Percentiles rank a stretch among this genome's conserved stretches.
These are phyloP conservation scores for Lontra canadensis DNA, from an alignment of 2,113 vertebrate genomes.

Conservation along the genomic window DNA sequence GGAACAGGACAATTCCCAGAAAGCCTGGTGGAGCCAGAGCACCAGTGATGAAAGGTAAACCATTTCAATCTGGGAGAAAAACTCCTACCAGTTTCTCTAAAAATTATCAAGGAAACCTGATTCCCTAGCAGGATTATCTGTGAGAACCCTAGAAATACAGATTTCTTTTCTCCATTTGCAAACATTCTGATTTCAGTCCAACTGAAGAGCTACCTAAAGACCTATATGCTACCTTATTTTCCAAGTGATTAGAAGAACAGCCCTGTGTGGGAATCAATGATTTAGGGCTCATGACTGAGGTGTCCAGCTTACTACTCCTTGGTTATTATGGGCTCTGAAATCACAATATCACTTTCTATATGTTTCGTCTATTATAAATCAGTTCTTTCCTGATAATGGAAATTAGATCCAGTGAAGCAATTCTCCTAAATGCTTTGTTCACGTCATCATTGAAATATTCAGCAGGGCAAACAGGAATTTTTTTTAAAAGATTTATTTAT, in stretches of 20 bases:
- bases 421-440: not conserved
- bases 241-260: not conserved
- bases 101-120: not conserved
- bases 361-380: not conserved
- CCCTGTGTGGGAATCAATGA: not conserved
- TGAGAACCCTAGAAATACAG: not conserved
- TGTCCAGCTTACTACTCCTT: not conserved
- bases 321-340: not conserved
- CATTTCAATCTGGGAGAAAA: not conserved
- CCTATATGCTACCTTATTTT: not conserved
- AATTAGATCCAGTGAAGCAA: not conserved
- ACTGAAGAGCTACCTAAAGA: not conserved
- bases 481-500: too few relatives aligned
- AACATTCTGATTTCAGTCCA: not conserved
- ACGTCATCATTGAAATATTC: not conserved
- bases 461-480: not conserved
- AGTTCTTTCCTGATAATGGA: not conserved
- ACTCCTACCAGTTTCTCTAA: not conserved
- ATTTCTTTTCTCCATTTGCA: not conserved
- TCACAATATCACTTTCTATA: not conserved
- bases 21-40: not conserved
- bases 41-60: not conserved
- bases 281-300: not conserved
- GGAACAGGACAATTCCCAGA: not conserved
- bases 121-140: not conserved